These are phyloP conservation scores for Apostichopus japonicus DNA, from an alignment of 35 echinoderm and acorn worm genomes.

Conservation along the genomic window DNA sequence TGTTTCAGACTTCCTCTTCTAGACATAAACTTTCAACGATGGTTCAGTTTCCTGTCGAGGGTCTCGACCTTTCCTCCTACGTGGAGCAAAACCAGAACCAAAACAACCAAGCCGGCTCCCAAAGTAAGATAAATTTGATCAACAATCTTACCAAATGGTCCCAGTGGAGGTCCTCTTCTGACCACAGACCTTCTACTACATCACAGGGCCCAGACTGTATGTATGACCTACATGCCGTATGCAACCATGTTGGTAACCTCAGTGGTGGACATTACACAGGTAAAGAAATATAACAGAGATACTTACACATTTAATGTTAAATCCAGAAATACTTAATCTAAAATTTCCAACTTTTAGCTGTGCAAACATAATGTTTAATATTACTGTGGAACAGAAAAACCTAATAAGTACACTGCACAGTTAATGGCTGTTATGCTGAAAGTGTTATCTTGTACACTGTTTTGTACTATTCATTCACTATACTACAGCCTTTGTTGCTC, in stretches of 20 bases:
- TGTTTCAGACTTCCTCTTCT: slow-evolving; percentile 66
- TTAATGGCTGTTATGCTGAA: no score
- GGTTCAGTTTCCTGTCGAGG: slow-evolving; percentile 81
- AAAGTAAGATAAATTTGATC: slow-evolving; percentile 42
- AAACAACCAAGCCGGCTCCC: slow-evolving; percentile 58
- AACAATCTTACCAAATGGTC: slow-evolving; percentile 92
- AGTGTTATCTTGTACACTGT: no score
- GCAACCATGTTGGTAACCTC: slow-evolving; percentile 91
- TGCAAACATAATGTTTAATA: no score
- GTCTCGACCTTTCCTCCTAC: slow-evolving; percentile 83
- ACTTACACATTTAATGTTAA: no score
- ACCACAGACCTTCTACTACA: slow-evolving; percentile 35
- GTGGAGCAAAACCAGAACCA: slow-evolving; percentile 72
- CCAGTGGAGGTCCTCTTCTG: slow-evolving; percentile 71
- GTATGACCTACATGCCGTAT: slow-evolving; percentile 94
- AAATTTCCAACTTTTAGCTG: no score
- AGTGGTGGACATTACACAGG: slow-evolving; percentile 97
- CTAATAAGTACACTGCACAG: no score
- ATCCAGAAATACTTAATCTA: no score
- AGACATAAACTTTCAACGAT: slow-evolving; percentile 83
- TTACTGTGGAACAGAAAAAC: no score
- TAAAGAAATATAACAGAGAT: neutral
- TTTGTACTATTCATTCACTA: no score
- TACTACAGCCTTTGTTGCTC: no score
- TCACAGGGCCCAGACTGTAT: slow-evolving; percentile 61